Percentiles rank a stretch among this genome's conserved stretches.
phyloP scores from a whole-genome alignment of 2,888 invertebrate species.

The Rapana venosa region DNA sequence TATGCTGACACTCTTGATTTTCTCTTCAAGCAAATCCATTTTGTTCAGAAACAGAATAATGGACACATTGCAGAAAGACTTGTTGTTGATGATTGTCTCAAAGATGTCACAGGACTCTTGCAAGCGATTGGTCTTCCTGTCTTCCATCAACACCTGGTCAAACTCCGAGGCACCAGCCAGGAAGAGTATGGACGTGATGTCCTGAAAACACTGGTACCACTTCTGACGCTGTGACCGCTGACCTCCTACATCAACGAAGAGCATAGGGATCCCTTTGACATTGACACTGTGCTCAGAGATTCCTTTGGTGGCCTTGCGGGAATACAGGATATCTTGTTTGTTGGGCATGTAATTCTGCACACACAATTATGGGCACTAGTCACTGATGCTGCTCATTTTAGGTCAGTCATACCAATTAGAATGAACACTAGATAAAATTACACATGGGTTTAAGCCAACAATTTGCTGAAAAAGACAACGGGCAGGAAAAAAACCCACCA shows the following conservation, averaged over 20 bases:
- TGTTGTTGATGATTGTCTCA: slow-evolving; percentile 98
- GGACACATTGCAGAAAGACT: slow-evolving; percentile 94
- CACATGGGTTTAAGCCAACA: no score
- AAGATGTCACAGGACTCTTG: slow-evolving; percentile 98
- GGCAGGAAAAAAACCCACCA: no score
- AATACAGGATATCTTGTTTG: slow-evolving; percentile 96
- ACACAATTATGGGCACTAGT: not conserved
- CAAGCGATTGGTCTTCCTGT: slow-evolving; percentile 95
- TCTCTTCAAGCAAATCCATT: slow-evolving; percentile 94
- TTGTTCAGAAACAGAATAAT: slow-evolving; percentile 99
- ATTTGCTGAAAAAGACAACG: no score
- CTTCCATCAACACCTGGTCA: slow-evolving; percentile 95
- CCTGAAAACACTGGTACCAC: slow-evolving; percentile 99
- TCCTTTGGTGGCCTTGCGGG: slow-evolving; percentile 98
- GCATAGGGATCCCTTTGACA: slow-evolving; percentile 96
- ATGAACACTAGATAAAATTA: not conserved
- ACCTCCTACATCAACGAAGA: slow-evolving; percentile 84
- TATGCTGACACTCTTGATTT: slow-evolving; percentile 81
- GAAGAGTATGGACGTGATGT: slow-evolving; percentile 97
- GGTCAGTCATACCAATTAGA: not conserved
- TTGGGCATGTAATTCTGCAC: slow-evolving; percentile 92
- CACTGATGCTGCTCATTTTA: no score
- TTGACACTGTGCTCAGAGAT: slow-evolving; percentile 95
- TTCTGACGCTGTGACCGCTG: slow-evolving; percentile 98
- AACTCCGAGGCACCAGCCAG: slow-evolving; percentile 98